Conservation (phyloP, 1,140 invertebrate species). For the Paraescarpia echinospica region DNA sequence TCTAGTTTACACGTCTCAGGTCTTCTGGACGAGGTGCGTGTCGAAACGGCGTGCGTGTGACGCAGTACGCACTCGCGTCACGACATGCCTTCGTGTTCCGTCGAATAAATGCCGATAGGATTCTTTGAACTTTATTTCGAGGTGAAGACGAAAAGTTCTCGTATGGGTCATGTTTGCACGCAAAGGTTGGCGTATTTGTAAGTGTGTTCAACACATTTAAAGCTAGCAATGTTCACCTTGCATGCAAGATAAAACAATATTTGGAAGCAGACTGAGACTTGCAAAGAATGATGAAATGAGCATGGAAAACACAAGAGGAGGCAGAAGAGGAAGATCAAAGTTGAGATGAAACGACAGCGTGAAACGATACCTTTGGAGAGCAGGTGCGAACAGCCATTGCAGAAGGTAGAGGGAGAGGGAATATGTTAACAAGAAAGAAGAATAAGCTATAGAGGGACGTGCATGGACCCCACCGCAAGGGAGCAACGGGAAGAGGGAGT, state of each 20-base stretch:
- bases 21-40: not conserved
- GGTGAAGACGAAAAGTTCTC: not conserved
- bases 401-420: too few species aligned
- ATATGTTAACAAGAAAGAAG: too few species aligned
- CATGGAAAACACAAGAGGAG: too few species aligned
- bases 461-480: too few species aligned
- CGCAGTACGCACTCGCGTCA: not conserved
- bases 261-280: too few species aligned
- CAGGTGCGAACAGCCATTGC: too few species aligned
- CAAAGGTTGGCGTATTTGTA: not conserved
- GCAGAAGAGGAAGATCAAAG: too few species aligned
- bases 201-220: not conserved
- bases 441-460: too few species aligned
- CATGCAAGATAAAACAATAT: not conserved
- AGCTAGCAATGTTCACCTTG: not conserved
- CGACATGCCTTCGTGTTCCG: not conserved
- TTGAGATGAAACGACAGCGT: too few species aligned
- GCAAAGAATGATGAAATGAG: too few species aligned
- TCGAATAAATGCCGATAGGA: not conserved
- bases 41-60: not conserved
- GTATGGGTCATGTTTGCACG: not conserved
- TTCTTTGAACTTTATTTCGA: not conserved
- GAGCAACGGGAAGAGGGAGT: too few species aligned
- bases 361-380: too few species aligned
- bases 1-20: not conserved